Percentiles rank a stretch among this genome's conserved stretches.
These are phyloP conservation scores for Zaprionus gabonicus DNA, from an alignment of 1,140 invertebrate genomes.

Conservation along the genomic window DNA sequence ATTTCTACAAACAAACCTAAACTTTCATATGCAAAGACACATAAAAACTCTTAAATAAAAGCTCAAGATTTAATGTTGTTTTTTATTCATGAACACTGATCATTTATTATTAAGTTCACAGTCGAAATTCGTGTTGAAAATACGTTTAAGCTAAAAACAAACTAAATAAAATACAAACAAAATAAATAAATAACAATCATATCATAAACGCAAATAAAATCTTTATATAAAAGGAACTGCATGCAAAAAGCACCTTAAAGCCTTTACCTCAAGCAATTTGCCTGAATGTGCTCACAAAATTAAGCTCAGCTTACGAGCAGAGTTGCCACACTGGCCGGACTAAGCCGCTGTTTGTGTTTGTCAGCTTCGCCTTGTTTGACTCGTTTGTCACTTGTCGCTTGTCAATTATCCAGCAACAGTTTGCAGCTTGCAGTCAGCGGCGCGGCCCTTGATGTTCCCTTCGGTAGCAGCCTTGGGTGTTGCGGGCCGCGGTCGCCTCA, in stretches of 20 bases:
- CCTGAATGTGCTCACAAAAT: neutral
- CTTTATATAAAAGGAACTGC: neutral
- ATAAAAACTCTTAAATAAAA: no score
- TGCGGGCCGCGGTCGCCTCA: neutral
- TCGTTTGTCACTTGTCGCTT: neutral
- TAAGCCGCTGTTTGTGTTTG: slow-evolving; percentile 10
- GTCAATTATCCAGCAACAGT: slow-evolving; percentile 10
- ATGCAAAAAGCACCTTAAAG: neutral
- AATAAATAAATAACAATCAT: no score
- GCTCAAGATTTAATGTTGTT: no score
- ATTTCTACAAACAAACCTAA: no score
- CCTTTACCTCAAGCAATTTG: neutral
- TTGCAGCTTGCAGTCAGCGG: neutral
- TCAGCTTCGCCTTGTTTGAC: neutral
- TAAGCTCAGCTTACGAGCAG: neutral
- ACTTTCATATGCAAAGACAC: no score
- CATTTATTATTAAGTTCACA: no score
- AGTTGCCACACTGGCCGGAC: neutral
- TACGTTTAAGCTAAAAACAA: neutral
- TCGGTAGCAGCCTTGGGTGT: neutral
- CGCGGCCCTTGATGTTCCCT: neutral
- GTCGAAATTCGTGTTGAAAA: neutral
- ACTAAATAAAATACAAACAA: no score
- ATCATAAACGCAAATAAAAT: neutral
- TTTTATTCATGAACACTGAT: no score